Evolutionary conservation across 2,888 invertebrate genomes (phyloP).

Genomic region (Strigamia crassipes): DNA sequence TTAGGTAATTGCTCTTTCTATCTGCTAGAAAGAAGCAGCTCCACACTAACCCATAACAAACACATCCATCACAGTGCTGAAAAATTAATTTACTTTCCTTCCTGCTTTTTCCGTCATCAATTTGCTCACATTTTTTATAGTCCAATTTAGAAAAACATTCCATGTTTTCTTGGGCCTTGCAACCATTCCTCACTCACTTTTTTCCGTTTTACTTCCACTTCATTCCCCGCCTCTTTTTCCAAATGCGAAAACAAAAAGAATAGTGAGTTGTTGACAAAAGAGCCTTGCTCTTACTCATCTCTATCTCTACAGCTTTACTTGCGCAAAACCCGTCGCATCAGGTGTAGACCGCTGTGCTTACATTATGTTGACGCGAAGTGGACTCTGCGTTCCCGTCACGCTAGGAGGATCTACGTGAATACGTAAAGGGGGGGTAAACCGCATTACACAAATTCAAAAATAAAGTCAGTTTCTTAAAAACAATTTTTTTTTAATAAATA

Average conservation of each 20-base stretch:
- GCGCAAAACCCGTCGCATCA: not conserved
- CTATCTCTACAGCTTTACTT: not conserved
- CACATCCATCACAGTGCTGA: not conserved
- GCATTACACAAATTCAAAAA: not conserved
- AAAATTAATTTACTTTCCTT: slow-evolving; percentile 23
- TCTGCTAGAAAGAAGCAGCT: not conserved
- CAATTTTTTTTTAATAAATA: not conserved
- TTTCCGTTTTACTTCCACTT: not conserved
- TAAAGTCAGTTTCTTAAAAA: not conserved
- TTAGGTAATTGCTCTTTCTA: not conserved
- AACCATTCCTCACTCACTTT: slow-evolving; percentile 13
- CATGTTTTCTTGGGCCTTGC: slow-evolving; percentile 15
- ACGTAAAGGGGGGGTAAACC: not conserved
- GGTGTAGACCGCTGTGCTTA: not conserved
- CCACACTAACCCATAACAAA: not conserved
- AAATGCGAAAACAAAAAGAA: slow-evolving; percentile 8
- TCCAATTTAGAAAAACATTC: slow-evolving; percentile 31
- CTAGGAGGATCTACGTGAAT: not conserved
- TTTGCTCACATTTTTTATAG: slow-evolving; percentile 20
- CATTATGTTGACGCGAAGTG: not conserved
- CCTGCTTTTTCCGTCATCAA: slow-evolving; percentile 22
- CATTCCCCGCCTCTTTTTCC: not conserved
- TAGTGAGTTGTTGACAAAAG: slow-evolving; percentile 29
- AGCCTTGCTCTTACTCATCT: slow-evolving; percentile 20
- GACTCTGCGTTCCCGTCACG: not conserved